Evolutionary conservation across 2,888 invertebrate species (phyloP).

Genomic region (Drosophila recens): DNA sequence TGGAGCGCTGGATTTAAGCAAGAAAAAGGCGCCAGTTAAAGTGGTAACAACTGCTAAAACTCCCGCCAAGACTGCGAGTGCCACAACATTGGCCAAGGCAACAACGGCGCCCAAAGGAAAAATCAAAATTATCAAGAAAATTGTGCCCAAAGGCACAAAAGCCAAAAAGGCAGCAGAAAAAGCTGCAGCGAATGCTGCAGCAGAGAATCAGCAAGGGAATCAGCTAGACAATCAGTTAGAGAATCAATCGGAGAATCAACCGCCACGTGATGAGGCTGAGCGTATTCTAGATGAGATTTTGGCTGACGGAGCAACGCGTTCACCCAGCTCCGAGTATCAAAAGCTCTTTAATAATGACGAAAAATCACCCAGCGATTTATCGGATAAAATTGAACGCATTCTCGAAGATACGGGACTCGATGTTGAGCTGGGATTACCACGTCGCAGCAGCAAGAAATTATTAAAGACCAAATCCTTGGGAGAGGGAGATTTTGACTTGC

Average conservation of each 20-base stretch:
- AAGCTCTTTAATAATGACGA: constrained; percentile 83
- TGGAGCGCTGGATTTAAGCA: constrained; percentile 82
- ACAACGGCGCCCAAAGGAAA: constrained; percentile 74
- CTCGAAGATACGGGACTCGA: constrained; percentile 82
- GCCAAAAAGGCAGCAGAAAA: constrained; percentile 63
- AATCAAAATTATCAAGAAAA: constrained; percentile 81
- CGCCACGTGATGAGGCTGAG: constrained; percentile 79
- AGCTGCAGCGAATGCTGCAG: constrained; percentile 18
- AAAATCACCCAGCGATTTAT: constrained; percentile 84
- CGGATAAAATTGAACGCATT: constrained; percentile 84
- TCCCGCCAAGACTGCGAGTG: constrained; percentile 17
- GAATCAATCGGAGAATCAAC: constrained; percentile 17
- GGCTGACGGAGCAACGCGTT: constrained; percentile 73
- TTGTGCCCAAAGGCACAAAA: constrained; percentile 82
- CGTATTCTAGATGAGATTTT: constrained; percentile 83
- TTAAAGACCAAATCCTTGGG: constrained; percentile 80
- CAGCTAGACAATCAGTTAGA: constrained; percentile 15
- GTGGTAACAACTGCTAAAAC: constrained; percentile 23
- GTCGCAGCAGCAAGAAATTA: constrained; percentile 72
- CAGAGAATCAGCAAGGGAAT: neutral
- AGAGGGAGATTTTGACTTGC: constrained; percentile 76
- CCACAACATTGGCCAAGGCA: constrained; percentile 58
- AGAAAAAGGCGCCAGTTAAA: constrained; percentile 68
- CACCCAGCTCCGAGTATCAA: constrained; percentile 84
- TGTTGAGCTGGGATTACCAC: constrained; percentile 77